Evolutionary conservation across 1,140 invertebrate species (phyloP), one percentile per base, ranked within the genome.

Genomic region (Pectinophora gossypiella): DNA sequence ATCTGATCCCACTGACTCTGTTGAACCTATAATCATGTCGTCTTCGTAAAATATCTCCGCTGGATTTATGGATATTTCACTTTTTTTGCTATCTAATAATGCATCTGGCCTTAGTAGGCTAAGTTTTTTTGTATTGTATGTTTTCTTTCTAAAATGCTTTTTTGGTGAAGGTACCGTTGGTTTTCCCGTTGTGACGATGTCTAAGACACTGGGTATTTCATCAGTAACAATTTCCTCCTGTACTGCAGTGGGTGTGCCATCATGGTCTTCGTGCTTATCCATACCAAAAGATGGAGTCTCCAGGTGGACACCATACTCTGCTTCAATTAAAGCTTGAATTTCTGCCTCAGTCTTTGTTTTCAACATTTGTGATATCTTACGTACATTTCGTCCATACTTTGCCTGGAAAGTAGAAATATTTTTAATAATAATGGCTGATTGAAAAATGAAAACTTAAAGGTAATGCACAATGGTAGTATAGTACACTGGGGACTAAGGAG

Each of bases 351-450:
- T 90, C 73, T 92, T 91, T 4, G 90, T 89, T 69, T 91, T 92
- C 52, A 94, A 87, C 58, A 90, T 89, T 72, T 91, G 87, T 43
- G 92, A 88, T 60, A 94, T 89, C 67, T 91, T 90, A 22, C 79
- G 75, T 74, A 90, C 85, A 71, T 91, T 91, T 65, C 90, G 88
- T 1, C 92, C 92, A 89, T 91, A 91, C 53, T 92, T 90, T 57
- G 90, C 89, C 91, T 92, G 59, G 19, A 76, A 73, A 15, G 51
- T 48, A 54, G 32, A 16, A 56, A 40, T 3, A 40, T 18, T 5
- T 40, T 40, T 2, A 15, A 15, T 40, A 40, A 1, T n/a, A n/a
- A n/a, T n/a, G n/a, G n/a, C n/a, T n/a, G n/a, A n/a, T n/a, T n/a
- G n/a, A n/a, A n/a, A n/a, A n/a, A n/a, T n/a, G n/a, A n/a, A n/a